These are phyloP conservation scores for Phenganax stokvisi DNA, from an alignment of 92 coral and sea anemone genomes.

Conservation along the genomic window DNA sequence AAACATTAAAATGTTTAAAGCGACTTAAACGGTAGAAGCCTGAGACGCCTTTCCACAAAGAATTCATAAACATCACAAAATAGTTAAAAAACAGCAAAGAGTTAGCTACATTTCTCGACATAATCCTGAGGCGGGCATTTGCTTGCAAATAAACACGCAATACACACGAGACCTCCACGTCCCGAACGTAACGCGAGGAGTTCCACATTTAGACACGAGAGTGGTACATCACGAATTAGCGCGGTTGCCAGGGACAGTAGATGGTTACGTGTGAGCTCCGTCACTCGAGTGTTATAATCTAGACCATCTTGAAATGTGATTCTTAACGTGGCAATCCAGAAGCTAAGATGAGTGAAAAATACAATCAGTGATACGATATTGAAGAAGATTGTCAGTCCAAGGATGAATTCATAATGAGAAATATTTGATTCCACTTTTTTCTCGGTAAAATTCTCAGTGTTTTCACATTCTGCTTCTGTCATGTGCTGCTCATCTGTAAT, in stretches of 20 bases:
- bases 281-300: constrained; percentile 65
- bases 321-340: constrained; percentile 65
- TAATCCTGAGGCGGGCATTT: constrained; percentile 51
- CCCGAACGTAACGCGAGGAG: constrained; percentile 75
- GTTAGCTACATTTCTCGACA: constrained; percentile 59
- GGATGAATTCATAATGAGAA: constrained; percentile 44
- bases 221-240: constrained; percentile 75
- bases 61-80: constrained; percentile 59
- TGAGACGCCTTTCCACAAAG: constrained; percentile 87
- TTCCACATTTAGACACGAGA: constrained; percentile 75
- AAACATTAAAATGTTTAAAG: constrained; percentile 68
- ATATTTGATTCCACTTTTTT: constrained; percentile 46
- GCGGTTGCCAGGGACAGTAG: constrained; percentile 71
- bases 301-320: constrained; percentile 59
- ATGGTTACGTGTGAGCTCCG: constrained; percentile 59
- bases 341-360: constrained; percentile 61
- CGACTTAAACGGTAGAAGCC: constrained; percentile 94
- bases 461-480: background rate
- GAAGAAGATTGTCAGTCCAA: constrained; percentile 59
- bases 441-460: constrained; percentile 32
- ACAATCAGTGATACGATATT: constrained; percentile 55
- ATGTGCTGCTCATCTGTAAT: background rate
- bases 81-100: constrained; percentile 50
- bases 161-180: constrained; percentile 67
- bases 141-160: constrained; percentile 68